Conservation (phyloP, 2,113 vertebrate species). For the Indicator indicator region DNA sequence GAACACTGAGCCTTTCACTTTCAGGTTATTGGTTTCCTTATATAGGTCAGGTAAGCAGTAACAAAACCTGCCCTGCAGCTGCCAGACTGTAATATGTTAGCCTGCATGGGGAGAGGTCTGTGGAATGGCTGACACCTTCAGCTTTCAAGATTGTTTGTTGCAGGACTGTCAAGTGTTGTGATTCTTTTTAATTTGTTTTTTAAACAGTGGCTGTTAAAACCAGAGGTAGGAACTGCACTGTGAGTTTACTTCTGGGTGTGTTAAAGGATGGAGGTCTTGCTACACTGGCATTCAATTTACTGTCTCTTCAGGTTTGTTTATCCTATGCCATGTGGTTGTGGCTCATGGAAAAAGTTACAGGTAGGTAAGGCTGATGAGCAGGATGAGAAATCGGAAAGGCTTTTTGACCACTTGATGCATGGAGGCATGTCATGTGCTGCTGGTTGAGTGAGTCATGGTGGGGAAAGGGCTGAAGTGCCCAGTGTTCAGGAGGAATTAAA, state of each 20-base stretch:
- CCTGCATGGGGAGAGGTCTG: background rate
- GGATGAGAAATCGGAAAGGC: background rate
- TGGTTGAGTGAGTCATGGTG: background rate
- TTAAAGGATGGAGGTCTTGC: background rate
- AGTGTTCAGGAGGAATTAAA: background rate
- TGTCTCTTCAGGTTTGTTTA: background rate
- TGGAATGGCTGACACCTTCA: background rate
- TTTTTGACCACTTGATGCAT: background rate
- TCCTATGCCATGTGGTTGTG: background rate
- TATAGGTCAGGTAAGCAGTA: constrained; percentile 21
- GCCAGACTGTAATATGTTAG: background rate
- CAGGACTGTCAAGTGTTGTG: background rate
- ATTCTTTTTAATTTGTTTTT: background rate
- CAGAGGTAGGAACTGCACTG: background rate
- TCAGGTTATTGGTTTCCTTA: constrained; percentile 1
- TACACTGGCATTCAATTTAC: background rate
- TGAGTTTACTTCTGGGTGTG: background rate
- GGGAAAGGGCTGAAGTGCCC: background rate
- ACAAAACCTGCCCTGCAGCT: constrained; percentile 27
- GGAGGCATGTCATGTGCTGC: background rate
- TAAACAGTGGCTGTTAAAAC: background rate
- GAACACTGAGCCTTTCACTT: background rate
- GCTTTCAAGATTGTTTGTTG: background rate
- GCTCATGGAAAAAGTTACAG: constrained; percentile 20
- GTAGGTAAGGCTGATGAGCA: background rate